Conservation (phyloP, 2,888 invertebrate genomes). For the Polymixis lichenea region DNA sequence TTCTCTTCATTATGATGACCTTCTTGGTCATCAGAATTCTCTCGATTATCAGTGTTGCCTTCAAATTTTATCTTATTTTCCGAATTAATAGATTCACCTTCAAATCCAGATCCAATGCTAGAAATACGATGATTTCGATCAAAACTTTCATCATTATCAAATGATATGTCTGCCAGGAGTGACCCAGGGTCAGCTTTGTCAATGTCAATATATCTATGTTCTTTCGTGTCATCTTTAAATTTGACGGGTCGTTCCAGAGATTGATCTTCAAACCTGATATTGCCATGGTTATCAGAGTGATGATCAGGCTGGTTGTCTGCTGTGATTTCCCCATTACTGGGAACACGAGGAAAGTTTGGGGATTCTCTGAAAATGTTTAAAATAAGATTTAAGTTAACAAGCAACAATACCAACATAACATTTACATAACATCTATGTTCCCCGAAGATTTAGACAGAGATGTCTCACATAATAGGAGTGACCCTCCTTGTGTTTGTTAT, state of each 20-base stretch:
- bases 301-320: conserved; percentile 56
- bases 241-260: conserved; percentile 22
- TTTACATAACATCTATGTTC: not conserved
- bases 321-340: conserved; percentile 60
- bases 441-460: not conserved
- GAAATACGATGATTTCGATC: conserved; percentile 33
- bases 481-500: not conserved
- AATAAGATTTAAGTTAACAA: not conserved
- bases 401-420: not conserved
- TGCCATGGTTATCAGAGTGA: conserved; percentile 45
- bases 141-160: conserved; percentile 31
- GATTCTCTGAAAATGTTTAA: conserved; percentile 23
- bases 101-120: not conserved
- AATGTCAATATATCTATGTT: not conserved
- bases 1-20: not conserved
- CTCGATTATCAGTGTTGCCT: conserved; percentile 39
- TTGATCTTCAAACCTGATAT: conserved; percentile 54
- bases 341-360: conserved; percentile 40
- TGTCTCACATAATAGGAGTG: not conserved
- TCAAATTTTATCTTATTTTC: conserved; percentile 63
- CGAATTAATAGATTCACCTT: not conserved
- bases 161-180: conserved; percentile 2
- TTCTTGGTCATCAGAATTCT: conserved; percentile 8
- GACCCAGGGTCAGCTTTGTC: not conserved
- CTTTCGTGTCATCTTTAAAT: conserved; percentile 42